Base-by-base conservation (phyloP, 2,797 vertebrate genomes). In the Neosilurus hyrtlii region DNA sequence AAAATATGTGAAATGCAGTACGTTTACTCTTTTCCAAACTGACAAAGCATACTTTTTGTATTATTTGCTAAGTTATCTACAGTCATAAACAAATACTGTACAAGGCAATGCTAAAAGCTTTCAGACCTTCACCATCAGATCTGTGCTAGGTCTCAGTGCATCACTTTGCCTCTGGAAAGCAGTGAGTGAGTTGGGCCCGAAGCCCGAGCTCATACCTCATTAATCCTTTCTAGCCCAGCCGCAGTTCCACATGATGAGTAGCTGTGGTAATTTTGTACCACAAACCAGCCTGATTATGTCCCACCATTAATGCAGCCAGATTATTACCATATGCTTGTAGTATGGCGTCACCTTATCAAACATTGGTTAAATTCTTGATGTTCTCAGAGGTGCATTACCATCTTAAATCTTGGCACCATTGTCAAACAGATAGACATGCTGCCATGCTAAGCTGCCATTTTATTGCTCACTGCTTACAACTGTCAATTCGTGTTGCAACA, bases 131-230 rank as follows among this genome's bases (percentile, higher is more conserved):
- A 75, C 1, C 9, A 20, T 7, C n/a, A 0, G 9, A 65, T 62
- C 20, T 61, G n/a, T 75, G 35, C 74, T 63, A 51, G 0, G 43
- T 2, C 74, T 80, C 56, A 57, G 70, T 16, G 26, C 73, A 88
- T 82, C 16, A 57, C 83, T 85, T 66, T 37, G 76, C 72, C 51
- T 26, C 80, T 80, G 70, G 63, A 49, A 66, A 56, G 16, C 24
- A 37, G 35, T 66, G 72, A 24, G 51, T 15, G 68, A 82, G 37
- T 83, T 78, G 82, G 87, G 87, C 80, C 84, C 56, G 65, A n/a
- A 80, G 89, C 87, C 87, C 83, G 87, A 87, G 88, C 86, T 92
- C 89, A 90, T 90, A 91, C 89, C 90, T 89, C 88, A 91, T 93
- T 88, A 91, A 91, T 93, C 88, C 86, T 91, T 90, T 88, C 85